Conservation (phyloP, 2,888 invertebrate species). For the Phyllotreta striolata region DNA sequence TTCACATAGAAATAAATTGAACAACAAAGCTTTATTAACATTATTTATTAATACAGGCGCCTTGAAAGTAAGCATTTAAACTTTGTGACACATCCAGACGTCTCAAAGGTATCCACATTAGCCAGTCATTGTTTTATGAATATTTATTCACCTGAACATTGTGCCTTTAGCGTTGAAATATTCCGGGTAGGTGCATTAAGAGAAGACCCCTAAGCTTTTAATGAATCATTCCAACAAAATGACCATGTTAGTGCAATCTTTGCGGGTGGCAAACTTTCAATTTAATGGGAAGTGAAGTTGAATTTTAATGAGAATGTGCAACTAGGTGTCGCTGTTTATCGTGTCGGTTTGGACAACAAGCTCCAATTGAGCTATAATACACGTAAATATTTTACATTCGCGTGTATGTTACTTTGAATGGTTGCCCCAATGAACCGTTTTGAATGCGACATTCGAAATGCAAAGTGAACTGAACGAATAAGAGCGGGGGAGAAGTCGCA, state of each 20-base stretch:
- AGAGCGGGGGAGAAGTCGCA: slow-evolving; percentile 3
- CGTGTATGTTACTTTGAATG: slow-evolving; percentile 26
- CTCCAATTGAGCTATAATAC: slow-evolving; percentile 35
- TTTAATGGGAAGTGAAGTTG: slow-evolving; percentile 39
- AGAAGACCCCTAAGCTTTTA: slow-evolving; percentile 31
- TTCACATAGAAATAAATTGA: slow-evolving; percentile 10
- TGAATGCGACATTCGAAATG: slow-evolving; percentile 27
- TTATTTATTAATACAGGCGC: slow-evolving; percentile 1
- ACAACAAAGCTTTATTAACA: slow-evolving; percentile 21
- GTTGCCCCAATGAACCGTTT: slow-evolving; percentile 15
- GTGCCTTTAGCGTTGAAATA: slow-evolving; percentile 26
- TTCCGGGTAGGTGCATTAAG: slow-evolving; percentile 29
- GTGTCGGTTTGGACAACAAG: slow-evolving; percentile 33
- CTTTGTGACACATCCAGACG: slow-evolving; percentile 12
- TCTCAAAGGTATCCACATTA: slow-evolving; percentile 26
- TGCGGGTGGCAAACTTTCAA: slow-evolving; percentile 35
- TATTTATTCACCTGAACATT: slow-evolving; percentile 27
- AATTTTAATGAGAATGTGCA: slow-evolving; percentile 39
- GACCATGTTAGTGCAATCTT: slow-evolving; percentile 27
- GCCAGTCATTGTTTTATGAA: slow-evolving; percentile 28
- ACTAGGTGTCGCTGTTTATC: slow-evolving; percentile 36
- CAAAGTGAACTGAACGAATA: slow-evolving; percentile 9
- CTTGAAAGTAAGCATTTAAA: slow-evolving; percentile 13
- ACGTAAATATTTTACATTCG: slow-evolving; percentile 32
- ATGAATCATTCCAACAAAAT: slow-evolving; percentile 32